Percentiles rank a stretch among this genome's conserved stretches.
Conservation (phyloP, 1,140 invertebrate species). For the Drosophila pandora region DNA sequence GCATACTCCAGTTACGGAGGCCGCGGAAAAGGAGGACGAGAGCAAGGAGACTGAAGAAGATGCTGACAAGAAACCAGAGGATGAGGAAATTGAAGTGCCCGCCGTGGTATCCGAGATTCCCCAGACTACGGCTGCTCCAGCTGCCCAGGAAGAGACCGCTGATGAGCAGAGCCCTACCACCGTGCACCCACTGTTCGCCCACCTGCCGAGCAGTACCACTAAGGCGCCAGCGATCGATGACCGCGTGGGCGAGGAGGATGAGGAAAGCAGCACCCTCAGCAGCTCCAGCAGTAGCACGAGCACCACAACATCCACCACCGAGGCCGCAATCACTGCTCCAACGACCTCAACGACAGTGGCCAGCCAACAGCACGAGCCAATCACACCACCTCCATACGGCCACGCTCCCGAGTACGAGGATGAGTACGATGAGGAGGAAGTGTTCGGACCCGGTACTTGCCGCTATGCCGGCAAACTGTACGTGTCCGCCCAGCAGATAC, state of each 20-base stretch:
- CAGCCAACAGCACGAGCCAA: slow-evolving; percentile 49
- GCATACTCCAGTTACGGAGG: slow-evolving; percentile 33
- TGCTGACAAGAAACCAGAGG: slow-evolving; percentile 41
- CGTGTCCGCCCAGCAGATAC: slow-evolving; percentile 97
- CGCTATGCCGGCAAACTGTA: slow-evolving; percentile 96
- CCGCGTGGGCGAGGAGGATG: slow-evolving; percentile 43
- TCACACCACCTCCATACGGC: slow-evolving; percentile 77
- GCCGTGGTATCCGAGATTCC: slow-evolving; percentile 57
- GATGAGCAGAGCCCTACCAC: slow-evolving; percentile 51
- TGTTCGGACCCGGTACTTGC: slow-evolving; percentile 94
- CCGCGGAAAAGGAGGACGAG: slow-evolving; percentile 38
- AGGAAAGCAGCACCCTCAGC: slow-evolving; percentile 21
- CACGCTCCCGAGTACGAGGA: slow-evolving; percentile 84
- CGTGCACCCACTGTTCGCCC: slow-evolving; percentile 67
- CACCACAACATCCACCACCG: slow-evolving; percentile 30
- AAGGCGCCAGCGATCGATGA: slow-evolving; percentile 50
- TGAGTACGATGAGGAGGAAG: slow-evolving; percentile 88
- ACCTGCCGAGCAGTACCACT: slow-evolving; percentile 53
- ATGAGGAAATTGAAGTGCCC: slow-evolving; percentile 41
- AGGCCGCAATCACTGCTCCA: slow-evolving; percentile 29
- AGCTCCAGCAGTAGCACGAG: slow-evolving; percentile 32
- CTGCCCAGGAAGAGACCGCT: slow-evolving; percentile 41
- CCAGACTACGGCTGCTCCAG: slow-evolving; percentile 21
- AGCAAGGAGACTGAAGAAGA: slow-evolving; percentile 40
- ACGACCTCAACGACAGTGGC: slow-evolving; percentile 51